These are phyloP conservation scores for Chelon auratus DNA, from an alignment of 2,797 vertebrate species.

Conservation along the genomic window DNA sequence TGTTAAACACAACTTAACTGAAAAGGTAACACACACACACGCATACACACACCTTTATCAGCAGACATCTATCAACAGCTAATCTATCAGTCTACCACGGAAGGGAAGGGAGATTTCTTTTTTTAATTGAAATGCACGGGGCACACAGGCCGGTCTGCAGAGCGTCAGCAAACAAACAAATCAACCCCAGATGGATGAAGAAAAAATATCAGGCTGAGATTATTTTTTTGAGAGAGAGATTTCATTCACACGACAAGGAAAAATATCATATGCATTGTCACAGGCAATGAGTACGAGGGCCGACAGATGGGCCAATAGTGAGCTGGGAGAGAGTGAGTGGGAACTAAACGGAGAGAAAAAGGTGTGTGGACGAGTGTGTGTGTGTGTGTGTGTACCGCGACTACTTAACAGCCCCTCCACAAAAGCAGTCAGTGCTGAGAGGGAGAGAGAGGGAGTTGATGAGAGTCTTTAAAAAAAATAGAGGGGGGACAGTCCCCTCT, in stretches of 20 bases:
- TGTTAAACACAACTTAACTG: slow-evolving; percentile 52
- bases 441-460: slow-evolving; percentile 66
- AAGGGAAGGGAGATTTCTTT: slow-evolving; percentile 41
- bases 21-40: slow-evolving; percentile 54
- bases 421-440: slow-evolving; percentile 67
- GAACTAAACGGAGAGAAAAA: slow-evolving; percentile 41
- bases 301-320: slow-evolving; percentile 25
- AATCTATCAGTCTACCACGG: slow-evolving; percentile 65
- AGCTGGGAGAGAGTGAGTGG: slow-evolving; percentile 34
- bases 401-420: slow-evolving; percentile 67
- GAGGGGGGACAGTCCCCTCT: slow-evolving; percentile 71
- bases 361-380: slow-evolving; percentile 12
- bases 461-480: slow-evolving; percentile 76
- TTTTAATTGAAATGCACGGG: slow-evolving; percentile 4
- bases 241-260: slow-evolving; percentile 22
- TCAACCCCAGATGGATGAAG: not conserved
- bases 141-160: slow-evolving; percentile 18
- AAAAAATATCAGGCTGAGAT: not conserved
- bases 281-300: slow-evolving; percentile 17
- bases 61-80: slow-evolving; percentile 49
- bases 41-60: slow-evolving; percentile 58
- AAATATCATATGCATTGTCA: slow-evolving; percentile 11
- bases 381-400: slow-evolving; percentile 4
- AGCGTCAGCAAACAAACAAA: slow-evolving; percentile 34
- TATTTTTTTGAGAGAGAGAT: not conserved